phyloP scores from a whole-genome alignment of 2,113 vertebrate species.

The Perca schrenkii region DNA sequence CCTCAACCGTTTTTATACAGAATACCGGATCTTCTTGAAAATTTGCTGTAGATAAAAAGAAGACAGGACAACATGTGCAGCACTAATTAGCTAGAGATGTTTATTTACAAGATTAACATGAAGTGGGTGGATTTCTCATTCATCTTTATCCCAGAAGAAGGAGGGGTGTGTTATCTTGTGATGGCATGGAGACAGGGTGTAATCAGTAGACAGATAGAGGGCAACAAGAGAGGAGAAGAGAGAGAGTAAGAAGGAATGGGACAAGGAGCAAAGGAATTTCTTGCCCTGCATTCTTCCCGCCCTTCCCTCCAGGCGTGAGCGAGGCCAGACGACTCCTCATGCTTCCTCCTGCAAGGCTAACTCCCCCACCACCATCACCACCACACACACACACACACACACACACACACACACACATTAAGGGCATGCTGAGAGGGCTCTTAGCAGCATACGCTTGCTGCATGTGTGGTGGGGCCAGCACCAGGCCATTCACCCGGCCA shows the following conservation, averaged over 20 bases:
- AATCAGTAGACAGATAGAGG: slow-evolving; percentile 19
- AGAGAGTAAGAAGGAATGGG: neutral
- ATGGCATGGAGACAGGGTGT: slow-evolving; percentile 37
- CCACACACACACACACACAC: neutral
- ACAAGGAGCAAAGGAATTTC: slow-evolving; percentile 39
- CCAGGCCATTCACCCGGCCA: neutral
- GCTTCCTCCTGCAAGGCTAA: slow-evolving; percentile 32
- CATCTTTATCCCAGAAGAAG: slow-evolving; percentile 38
- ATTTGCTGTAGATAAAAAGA: neutral
- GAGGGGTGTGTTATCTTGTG: slow-evolving; percentile 17
- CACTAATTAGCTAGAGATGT: slow-evolving; percentile 39
- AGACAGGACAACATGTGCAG: neutral
- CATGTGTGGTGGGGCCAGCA: slow-evolving; percentile 23
- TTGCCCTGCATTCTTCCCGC: slow-evolving; percentile 56
- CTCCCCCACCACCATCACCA: neutral
- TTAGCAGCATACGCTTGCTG: slow-evolving; percentile 27
- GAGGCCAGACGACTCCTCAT: slow-evolving; percentile 32
- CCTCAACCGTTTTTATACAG: slow-evolving; percentile 20
- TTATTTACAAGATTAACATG: slow-evolving; percentile 46
- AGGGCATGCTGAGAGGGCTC: slow-evolving; percentile 5
- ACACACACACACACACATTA: neutral
- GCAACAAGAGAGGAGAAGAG: neutral
- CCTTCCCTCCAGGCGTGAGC: slow-evolving; percentile 54
- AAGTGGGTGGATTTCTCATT: slow-evolving; percentile 41
- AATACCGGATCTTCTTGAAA: slow-evolving; percentile 30